Evolutionary conservation across 1,140 invertebrate genomes (phyloP), one percentile per base, ranked within the genome.

Genomic region (Scaptomyza pallida): DNA sequence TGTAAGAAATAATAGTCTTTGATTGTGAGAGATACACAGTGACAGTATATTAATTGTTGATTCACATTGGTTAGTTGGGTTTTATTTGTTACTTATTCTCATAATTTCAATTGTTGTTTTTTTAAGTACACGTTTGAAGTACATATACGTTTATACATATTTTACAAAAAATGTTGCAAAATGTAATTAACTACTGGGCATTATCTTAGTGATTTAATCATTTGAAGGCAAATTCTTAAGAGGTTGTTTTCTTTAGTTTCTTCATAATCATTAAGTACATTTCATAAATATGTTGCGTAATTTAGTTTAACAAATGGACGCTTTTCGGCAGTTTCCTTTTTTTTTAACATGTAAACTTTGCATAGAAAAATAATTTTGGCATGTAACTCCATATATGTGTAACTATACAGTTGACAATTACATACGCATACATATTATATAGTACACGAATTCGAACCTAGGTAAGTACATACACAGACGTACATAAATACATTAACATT

Each of bases 221-320:
- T 72, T 74, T 63, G 43, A 83, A 82, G 79, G 79, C 79, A 83
- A 78, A 63, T 74, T 75, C 61, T 83, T 78, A 60, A 77, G 70
- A 68, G 74, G 71, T 69, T 70, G 15, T 30, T 37, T n/a, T 21
- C 19, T 19, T 59, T 65, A 40, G 33, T 35, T 37, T 9, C 6
- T 47, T 65, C 44, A 47, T 51, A n/a, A 16, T 77, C 70, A 43
- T 80, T 71, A 82, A 82, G 78, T 82, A 77, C 78, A 43, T 76
- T 17, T 51, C 15, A 48, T 35, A 69, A 52, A 48, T 76, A 61
- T 57, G 45, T 71, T 33, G 23, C 60, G n/a, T 61, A 43, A 35
- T 52, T 48, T 21, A 57, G 37, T 56, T 50, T n/a, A 4, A 16
- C 30, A 41, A 70, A 43, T 69, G 51, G 51, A 70, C 67, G 43